Percentiles rank a stretch among this genome's conserved stretches.
These are phyloP conservation scores for Hafferia zeledoni DNA, from an alignment of 2,797 vertebrate genomes.

Conservation along the genomic window DNA sequence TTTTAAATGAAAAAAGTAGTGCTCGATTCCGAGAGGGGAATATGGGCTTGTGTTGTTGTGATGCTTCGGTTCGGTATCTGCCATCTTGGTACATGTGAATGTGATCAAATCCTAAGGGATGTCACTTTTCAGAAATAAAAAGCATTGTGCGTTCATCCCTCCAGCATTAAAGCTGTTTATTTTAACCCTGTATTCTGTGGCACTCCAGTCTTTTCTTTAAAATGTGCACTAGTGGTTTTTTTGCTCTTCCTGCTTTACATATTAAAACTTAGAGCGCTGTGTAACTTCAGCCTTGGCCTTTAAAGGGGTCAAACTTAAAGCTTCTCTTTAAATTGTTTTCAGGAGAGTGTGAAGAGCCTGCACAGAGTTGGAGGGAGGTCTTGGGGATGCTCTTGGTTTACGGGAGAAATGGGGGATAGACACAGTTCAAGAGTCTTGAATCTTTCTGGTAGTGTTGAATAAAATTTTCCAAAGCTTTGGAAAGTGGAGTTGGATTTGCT, in stretches of 20 bases:
- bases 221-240: accelerated
- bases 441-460: background rate
- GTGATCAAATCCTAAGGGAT: background rate
- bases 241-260: background rate
- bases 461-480: background rate
- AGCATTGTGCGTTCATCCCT: background rate
- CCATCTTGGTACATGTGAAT: background rate
- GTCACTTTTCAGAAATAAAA: background rate
- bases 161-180: no score
- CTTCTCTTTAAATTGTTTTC: background rate
- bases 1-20: background rate
- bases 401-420: accelerated
- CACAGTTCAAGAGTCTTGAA: background rate
- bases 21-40: background rate
- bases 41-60: background rate
- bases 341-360: background rate
- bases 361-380: accelerated
- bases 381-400: background rate
- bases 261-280: background rate
- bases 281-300: background rate
- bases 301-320: background rate
- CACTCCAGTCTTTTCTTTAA: background rate
- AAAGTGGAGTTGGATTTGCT: background rate
- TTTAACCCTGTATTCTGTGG: background rate
- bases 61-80: background rate